Evolutionary conservation across 2,797 vertebrate species (phyloP).

Genomic region (Meda fulgida): DNA sequence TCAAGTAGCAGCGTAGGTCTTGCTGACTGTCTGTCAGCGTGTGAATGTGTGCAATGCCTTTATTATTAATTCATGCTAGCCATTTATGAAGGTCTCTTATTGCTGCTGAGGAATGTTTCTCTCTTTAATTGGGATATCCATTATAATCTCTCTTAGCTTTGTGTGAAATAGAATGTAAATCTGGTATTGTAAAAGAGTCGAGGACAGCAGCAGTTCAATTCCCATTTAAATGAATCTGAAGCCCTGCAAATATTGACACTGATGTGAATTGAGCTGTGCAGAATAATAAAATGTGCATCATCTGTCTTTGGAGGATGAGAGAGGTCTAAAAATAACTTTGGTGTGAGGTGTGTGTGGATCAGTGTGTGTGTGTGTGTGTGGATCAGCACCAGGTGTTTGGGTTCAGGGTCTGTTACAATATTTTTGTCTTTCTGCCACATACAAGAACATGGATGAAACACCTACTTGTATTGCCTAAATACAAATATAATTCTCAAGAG

Average conservation of each 20-base stretch:
- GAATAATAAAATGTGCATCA: conserved; percentile 34
- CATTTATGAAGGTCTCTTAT: conserved; percentile 29
- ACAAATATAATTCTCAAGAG: conserved; percentile 9
- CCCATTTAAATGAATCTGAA: conserved; percentile 6
- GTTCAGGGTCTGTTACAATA: conserved; percentile 23
- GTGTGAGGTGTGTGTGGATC: conserved; percentile 4
- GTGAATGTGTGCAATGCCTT: neutral
- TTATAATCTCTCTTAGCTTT: conserved; percentile 24
- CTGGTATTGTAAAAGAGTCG: neutral
- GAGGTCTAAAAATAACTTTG: conserved; percentile 38
- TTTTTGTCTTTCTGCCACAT: conserved; percentile 9
- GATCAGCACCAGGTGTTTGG: conserved; percentile 35
- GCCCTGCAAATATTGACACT: conserved; percentile 10
- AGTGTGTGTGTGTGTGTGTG: conserved; percentile 2
- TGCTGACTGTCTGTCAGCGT: conserved; percentile 2
- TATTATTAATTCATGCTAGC: conserved; percentile 41
- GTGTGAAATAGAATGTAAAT: conserved; percentile 23
- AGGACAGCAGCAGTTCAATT: conserved; percentile 7
- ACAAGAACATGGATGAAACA: conserved; percentile 12
- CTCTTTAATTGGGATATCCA: conserved; percentile 21
- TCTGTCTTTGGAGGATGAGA: conserved; percentile 33
- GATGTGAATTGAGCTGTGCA: conserved; percentile 20
- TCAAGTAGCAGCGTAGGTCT: neutral
- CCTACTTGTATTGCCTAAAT: neutral
- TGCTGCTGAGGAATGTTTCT: neutral